Evolutionary conservation across 2,888 invertebrate species (phyloP), one percentile per base, ranked within the genome.

Genomic region (Xiphydria camelus): DNA sequence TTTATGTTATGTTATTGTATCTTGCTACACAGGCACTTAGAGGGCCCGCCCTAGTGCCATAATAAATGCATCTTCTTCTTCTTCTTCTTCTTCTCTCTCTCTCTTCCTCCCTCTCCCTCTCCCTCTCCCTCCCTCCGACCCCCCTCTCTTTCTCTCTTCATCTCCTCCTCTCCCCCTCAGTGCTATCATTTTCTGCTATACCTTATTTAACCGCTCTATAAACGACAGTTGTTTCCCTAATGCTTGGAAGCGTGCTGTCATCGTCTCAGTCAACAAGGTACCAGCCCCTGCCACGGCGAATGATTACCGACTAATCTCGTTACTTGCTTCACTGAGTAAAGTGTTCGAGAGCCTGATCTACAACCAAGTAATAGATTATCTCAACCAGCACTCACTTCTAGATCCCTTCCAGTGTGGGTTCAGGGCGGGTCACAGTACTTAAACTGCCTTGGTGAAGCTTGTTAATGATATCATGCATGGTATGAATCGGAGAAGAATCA

Each of bases 71-170:
- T n/a, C n/a, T n/a, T n/a, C n/a, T n/a, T n/a, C n/a, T n/a, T n/a
- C n/a, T n/a, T n/a, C n/a, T n/a, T n/a, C n/a, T n/a, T n/a, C n/a
- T n/a, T n/a, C n/a, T n/a, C n/a, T n/a, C n/a, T n/a, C n/a, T n/a
- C n/a, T n/a, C n/a, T n/a, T n/a, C n/a, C n/a, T n/a, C n/a, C n/a
- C n/a, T n/a, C n/a, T n/a, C n/a, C n/a, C n/a, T n/a, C n/a, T n/a
- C n/a, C n/a, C n/a, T n/a, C n/a, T n/a, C n/a, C n/a, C n/a, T n/a
- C n/a, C n/a, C n/a, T n/a, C n/a, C n/a, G n/a, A n/a, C n/a, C n/a
- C n/a, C n/a, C 40, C 39, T 48, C 45, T 41, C 33, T 50, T 31
- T 38, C 35, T 40, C 37, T 50, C 45, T 41, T 36, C 12, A 18
- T 41, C 41, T 29, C 34, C 40, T 23, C n/a, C 37, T n/a, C 23